Percentiles rank a stretch among this genome's conserved stretches.
Evolutionary conservation across 2,113 vertebrate species (phyloP).

Genomic region (Cariama cristata): DNA sequence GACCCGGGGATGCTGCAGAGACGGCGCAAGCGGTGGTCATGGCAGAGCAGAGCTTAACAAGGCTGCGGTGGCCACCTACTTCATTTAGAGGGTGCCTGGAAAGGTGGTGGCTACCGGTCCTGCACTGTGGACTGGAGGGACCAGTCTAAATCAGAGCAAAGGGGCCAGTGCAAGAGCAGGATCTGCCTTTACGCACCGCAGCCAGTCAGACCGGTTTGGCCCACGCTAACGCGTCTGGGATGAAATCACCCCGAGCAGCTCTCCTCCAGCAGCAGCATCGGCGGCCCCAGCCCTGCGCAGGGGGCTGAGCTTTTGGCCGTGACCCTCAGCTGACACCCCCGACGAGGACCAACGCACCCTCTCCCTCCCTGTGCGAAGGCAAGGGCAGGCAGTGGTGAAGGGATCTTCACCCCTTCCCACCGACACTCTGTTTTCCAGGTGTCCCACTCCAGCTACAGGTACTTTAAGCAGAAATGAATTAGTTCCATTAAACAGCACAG

Average conservation of each 20-base stretch:
- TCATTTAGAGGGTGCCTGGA: not conserved
- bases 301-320: rapidly evolving
- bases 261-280: not conserved
- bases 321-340: rapidly evolving
- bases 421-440: not conserved
- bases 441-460: too few relatives aligned
- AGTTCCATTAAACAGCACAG: not conserved
- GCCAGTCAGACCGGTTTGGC: not conserved
- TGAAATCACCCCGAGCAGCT: not conserved
- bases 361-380: not conserved
- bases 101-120: not conserved
- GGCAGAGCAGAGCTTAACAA: not conserved
- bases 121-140: not conserved
- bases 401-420: not conserved
- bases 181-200: not conserved
- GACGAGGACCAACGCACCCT: not conserved
- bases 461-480: not conserved
- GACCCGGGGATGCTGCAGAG: not conserved
- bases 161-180: not conserved
- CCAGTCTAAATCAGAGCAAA: not conserved
- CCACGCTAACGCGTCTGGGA: rapidly evolving
- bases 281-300: not conserved
- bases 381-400: not conserved
- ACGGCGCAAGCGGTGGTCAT: not conserved
- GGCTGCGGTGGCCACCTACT: not conserved